A percentile compares a stretch with the other conserved stretches of the same genome.
Conservation (phyloP, 2,888 invertebrate species). For the Chalcis sispes region DNA sequence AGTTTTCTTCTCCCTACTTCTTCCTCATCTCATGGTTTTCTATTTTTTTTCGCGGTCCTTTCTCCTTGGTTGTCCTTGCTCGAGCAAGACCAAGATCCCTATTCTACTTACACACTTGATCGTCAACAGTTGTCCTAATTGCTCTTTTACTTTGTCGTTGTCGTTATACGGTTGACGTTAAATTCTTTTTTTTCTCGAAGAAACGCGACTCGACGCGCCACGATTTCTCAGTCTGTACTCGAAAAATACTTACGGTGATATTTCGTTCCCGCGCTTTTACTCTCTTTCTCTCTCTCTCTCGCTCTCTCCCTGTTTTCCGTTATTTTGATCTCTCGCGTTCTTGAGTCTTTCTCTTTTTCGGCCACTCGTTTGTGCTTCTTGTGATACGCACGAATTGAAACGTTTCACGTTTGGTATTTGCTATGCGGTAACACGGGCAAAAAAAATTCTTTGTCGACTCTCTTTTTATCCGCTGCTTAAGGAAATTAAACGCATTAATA, state of each 20-base stretch:
- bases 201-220: too few relatives aligned
- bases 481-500: too few relatives aligned
- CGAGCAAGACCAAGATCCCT: not conserved
- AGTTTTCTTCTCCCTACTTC: not conserved
- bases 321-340: conserved; percentile 24
- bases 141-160: conserved; percentile 37
- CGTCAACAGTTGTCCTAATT: conserved; percentile 42
- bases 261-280: not conserved
- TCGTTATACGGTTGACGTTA: not conserved
- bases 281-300: not conserved
- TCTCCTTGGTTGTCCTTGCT: not conserved
- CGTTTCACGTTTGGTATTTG: too few relatives aligned
- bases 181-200: not conserved
- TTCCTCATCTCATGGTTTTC: not conserved
- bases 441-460: too few relatives aligned
- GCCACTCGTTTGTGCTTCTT: too few relatives aligned
- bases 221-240: not conserved
- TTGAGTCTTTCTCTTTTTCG: not conserved
- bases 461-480: too few relatives aligned
- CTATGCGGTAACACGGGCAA: too few relatives aligned
- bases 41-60: not conserved
- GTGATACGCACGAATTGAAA: too few relatives aligned
- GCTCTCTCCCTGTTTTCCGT: not conserved
- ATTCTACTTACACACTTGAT: conserved; percentile 32
- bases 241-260: not conserved